A percentile compares a stretch with the other conserved stretches of the same genome.
Conservation (phyloP, 2,113 vertebrate genomes). For the Indicator indicator region DNA sequence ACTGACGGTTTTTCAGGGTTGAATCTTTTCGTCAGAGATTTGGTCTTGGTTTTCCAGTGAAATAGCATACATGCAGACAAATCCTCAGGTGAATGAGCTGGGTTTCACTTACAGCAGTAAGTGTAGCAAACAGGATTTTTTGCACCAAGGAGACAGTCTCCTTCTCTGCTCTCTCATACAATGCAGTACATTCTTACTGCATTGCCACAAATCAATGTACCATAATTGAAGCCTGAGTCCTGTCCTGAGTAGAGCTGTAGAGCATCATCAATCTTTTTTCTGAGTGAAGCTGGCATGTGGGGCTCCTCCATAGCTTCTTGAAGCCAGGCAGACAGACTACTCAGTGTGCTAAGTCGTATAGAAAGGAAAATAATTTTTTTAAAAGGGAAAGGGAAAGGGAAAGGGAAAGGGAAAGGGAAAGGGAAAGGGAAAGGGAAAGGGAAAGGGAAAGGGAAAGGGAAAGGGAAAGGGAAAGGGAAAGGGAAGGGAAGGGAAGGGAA, state of each 20-base stretch:
- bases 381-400: no score
- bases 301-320: background rate
- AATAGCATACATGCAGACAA: background rate
- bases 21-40: background rate
- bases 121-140: background rate
- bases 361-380: no score
- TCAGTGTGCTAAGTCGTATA: background rate
- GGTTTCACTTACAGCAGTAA: background rate
- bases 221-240: background rate
- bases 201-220: no score
- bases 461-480: rapidly evolving
- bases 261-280: background rate
- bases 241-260: background rate
- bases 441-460: rapidly evolving
- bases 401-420: no score
- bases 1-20: background rate
- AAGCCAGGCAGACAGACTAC: background rate
- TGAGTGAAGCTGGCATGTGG: background rate
- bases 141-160: background rate
- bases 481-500: rapidly evolving
- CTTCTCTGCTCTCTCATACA: background rate
- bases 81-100: background rate
- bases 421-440: rapidly evolving
- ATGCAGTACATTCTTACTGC: background rate
- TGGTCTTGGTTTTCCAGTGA: background rate